phyloP scores from a whole-genome alignment of 2,888 invertebrate species.

The Torymus aiolomorphi region DNA sequence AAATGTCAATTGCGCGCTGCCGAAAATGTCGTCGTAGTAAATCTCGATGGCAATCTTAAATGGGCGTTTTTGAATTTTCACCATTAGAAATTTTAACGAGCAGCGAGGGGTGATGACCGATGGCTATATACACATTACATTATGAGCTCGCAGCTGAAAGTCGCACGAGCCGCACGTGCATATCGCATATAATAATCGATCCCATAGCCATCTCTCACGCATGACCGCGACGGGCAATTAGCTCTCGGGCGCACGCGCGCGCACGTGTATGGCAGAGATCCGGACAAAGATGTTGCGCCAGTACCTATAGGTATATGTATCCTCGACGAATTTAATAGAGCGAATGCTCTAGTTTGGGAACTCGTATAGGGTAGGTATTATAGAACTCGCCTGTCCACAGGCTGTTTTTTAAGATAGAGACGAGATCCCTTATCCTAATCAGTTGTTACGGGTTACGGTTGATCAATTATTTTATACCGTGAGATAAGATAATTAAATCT shows the following conservation, averaged over 20 bases:
- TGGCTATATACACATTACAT: neutral
- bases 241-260: constrained; percentile 24
- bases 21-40: constrained; percentile 27
- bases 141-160: neutral
- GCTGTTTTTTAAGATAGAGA: no score
- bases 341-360: neutral
- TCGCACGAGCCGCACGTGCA: constrained; percentile 27
- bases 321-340: constrained; percentile 16
- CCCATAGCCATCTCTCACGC: constrained; percentile 44
- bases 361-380: neutral
- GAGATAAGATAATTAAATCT: no score
- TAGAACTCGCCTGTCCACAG: no score
- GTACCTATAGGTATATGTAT: no score
- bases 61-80: constrained; percentile 51
- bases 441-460: no score
- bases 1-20: constrained; percentile 13
- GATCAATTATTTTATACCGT: no score
- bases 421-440: no score
- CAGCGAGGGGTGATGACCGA: neutral
- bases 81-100: constrained; percentile 5
- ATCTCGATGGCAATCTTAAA: constrained; percentile 47
- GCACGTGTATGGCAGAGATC: neutral
- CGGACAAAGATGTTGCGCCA: constrained; percentile 38
- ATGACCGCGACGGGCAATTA: constrained; percentile 53
- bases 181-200: constrained; percentile 47